These are phyloP conservation scores for Pasiphila rectangulata DNA, from an alignment of 2,888 invertebrate species.

Conservation along the genomic window DNA sequence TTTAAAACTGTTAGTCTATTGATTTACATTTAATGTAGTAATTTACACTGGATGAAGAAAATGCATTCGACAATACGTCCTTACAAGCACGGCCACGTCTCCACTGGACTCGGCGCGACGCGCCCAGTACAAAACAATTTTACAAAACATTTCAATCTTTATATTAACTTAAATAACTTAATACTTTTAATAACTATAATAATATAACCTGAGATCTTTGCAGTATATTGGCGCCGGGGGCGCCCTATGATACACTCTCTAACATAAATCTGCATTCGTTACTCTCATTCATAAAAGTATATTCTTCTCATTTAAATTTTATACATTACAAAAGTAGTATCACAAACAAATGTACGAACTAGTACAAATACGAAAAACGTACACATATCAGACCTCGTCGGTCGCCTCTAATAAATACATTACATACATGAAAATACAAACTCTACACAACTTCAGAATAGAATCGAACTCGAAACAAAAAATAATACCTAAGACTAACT, in stretches of 20 bases:
- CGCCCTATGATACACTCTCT: slow-evolving; percentile 53
- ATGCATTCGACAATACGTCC: slow-evolving; percentile 56
- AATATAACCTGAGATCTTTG: slow-evolving; percentile 80
- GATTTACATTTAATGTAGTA: slow-evolving; percentile 73
- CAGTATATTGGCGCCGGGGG: slow-evolving; percentile 49
- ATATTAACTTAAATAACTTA: slow-evolving; percentile 81
- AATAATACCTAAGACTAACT: slow-evolving; percentile 75
- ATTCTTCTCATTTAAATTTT: slow-evolving; percentile 73
- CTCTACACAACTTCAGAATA: slow-evolving; percentile 77
- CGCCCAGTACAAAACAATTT: slow-evolving; percentile 72
- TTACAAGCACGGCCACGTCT: neutral
- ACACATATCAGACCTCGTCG: slow-evolving; percentile 63
- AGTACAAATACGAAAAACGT: slow-evolving; percentile 77
- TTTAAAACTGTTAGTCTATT: slow-evolving; percentile 76
- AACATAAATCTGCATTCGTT: slow-evolving; percentile 66
- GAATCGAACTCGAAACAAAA: slow-evolving; percentile 77
- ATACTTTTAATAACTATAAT: slow-evolving; percentile 79
- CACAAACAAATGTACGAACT: slow-evolving; percentile 82
- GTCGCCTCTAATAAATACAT: slow-evolving; percentile 76
- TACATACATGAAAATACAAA: slow-evolving; percentile 72
- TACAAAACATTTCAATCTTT: slow-evolving; percentile 76
- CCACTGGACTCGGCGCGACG: slow-evolving; percentile 22
- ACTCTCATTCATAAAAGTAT: slow-evolving; percentile 73
- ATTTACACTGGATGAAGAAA: slow-evolving; percentile 75
- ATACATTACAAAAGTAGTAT: slow-evolving; percentile 82